phyloP scores from a whole-genome alignment of 1,140 invertebrate genomes.

The Bombus consobrinus region DNA sequence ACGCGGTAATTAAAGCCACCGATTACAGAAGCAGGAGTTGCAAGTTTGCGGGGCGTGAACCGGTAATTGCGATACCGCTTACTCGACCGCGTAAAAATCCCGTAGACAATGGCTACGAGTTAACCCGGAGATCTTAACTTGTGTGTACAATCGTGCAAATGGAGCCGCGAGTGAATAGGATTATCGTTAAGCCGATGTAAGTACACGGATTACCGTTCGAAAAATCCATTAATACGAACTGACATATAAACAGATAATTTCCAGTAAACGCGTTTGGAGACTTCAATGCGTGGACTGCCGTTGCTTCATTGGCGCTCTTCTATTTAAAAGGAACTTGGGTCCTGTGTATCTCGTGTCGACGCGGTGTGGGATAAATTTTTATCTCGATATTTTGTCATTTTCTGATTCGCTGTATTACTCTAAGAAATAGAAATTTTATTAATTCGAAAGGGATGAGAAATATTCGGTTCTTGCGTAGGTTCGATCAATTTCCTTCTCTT shows the following conservation, averaged over 20 bases:
- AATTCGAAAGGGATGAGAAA: too few species aligned
- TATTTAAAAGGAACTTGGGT: too few species aligned
- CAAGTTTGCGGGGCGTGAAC: conserved; percentile 55
- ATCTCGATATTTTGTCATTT: too few species aligned
- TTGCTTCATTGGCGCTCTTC: neutral
- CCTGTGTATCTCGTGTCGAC: too few species aligned
- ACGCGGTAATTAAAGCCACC: conserved; percentile 51
- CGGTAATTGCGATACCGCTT: conserved; percentile 61
- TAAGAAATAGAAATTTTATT: too few species aligned
- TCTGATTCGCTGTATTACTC: too few species aligned
- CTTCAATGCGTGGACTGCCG: neutral
- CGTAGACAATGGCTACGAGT: conserved; percentile 45
- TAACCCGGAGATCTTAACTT: conserved; percentile 51
- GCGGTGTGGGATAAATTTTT: too few species aligned
- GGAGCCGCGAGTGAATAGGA: conserved; percentile 46
- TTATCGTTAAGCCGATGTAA: conserved; percentile 19
- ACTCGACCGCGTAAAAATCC: conserved; percentile 40
- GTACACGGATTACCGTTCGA: conserved; percentile 3
- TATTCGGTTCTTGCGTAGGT: too few species aligned
- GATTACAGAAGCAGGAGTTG: conserved; percentile 28
- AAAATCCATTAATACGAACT: conserved; percentile 14
- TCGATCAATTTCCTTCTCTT: neutral
- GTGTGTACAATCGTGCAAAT: conserved; percentile 47
- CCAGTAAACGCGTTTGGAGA: neutral
- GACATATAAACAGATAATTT: conserved; percentile 30